These are phyloP conservation scores for Lamprotornis superbus DNA, from an alignment of 2,113 vertebrate species.

Conservation along the genomic window DNA sequence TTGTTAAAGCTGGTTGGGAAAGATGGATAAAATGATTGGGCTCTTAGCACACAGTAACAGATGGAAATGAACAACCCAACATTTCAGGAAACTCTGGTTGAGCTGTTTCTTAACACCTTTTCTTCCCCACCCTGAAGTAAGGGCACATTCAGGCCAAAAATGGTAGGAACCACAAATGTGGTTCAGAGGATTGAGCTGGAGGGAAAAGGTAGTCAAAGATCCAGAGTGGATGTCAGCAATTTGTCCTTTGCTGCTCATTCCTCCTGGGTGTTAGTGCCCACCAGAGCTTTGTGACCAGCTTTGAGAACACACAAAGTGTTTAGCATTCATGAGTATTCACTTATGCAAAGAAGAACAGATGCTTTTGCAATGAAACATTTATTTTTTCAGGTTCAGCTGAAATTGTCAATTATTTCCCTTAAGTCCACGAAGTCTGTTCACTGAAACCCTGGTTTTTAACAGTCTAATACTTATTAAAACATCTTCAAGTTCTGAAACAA, in stretches of 20 bases:
- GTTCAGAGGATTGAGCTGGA: background rate
- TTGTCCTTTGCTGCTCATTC: background rate
- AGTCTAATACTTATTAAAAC: background rate
- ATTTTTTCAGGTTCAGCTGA: background rate
- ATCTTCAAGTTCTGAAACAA: background rate
- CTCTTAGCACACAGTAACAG: slow-evolving; percentile 27
- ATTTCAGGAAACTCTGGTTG: slow-evolving; percentile 15
- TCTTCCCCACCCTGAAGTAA: background rate
- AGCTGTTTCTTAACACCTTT: background rate
- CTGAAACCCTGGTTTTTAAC: background rate
- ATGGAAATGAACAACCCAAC: background rate
- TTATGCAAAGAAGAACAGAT: background rate
- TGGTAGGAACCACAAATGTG: background rate
- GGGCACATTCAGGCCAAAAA: background rate
- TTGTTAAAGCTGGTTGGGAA: slow-evolving; percentile 28
- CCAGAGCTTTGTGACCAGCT: background rate
- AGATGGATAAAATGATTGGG: background rate
- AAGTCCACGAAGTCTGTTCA: background rate
- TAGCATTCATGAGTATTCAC: rapidly evolving
- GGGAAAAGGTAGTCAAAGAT: background rate
- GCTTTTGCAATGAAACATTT: background rate
- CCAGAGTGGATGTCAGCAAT: background rate
- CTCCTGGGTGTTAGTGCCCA: background rate
- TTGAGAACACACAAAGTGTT: background rate
- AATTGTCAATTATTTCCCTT: background rate